Evolutionary conservation across 30 jellyfish, hydroid and myxozoan species (phyloP).

Genomic region (Pelagia noctiluca): DNA sequence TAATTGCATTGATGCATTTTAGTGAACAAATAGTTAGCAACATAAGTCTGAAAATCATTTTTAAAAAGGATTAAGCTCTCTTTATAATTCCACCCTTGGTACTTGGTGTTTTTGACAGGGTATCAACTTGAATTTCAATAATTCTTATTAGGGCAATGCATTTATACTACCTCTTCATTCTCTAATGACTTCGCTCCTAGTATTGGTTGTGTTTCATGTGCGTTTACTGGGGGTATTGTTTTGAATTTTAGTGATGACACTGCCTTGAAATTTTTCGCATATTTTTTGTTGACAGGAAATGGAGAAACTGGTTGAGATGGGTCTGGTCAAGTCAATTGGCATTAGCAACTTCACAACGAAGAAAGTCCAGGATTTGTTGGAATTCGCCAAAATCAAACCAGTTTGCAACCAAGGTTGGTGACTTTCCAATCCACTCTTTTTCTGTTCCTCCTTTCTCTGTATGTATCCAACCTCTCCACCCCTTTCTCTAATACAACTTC

Average conservation of each 20-base stretch:
- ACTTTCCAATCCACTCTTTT: not conserved
- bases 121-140: not conserved
- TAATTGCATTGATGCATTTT: no score
- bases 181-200: no score
- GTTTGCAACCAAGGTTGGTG: constrained; percentile 81
- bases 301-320: constrained; percentile 93
- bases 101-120: not conserved
- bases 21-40: no score
- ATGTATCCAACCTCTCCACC: not conserved
- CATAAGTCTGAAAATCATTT: no score
- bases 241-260: not conserved
- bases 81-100: no score
- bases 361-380: constrained; percentile 71
- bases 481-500: not conserved
- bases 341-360: constrained; percentile 87
- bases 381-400: constrained; percentile 75
- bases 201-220: no score
- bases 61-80: no score
- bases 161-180: not conserved
- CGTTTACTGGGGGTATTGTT: no score
- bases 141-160: not conserved
- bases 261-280: not conserved
- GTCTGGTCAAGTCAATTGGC: constrained; percentile 95
- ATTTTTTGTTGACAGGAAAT: constrained; percentile 76
- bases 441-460: not conserved